Evolutionary conservation across 2,888 invertebrate genomes (phyloP).

Genomic region (Timema podura): DNA sequence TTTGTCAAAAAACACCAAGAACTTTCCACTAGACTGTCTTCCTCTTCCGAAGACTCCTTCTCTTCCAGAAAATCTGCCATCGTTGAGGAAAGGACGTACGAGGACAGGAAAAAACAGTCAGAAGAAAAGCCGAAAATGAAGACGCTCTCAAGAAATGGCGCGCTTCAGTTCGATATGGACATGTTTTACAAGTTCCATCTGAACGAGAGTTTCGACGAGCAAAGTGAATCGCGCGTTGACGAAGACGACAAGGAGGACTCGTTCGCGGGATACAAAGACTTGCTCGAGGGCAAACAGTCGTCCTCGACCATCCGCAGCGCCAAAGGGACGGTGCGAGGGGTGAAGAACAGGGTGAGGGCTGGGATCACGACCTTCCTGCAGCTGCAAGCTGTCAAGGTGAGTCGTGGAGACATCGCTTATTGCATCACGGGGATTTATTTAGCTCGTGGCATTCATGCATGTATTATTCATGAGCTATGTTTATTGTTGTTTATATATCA

Average conservation of each 20-base stretch:
- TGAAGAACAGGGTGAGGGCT: slow-evolving; percentile 89
- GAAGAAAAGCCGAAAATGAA: slow-evolving; percentile 21
- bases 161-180: slow-evolving; percentile 61
- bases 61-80: slow-evolving; percentile 38
- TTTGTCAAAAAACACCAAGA: too few species aligned
- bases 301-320: slow-evolving; percentile 82
- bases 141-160: background rate
- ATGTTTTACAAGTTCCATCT: slow-evolving; percentile 79
- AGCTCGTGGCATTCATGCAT: too few species aligned
- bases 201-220: slow-evolving; percentile 52
- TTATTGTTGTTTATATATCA: background rate
- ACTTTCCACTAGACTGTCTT: slow-evolving; percentile 29
- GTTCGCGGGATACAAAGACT: slow-evolving; percentile 76
- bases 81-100: slow-evolving; percentile 64
- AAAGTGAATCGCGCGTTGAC: slow-evolving; percentile 39
- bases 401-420: slow-evolving; percentile 35
- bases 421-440: too few species aligned
- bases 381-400: slow-evolving; percentile 76
- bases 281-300: slow-evolving; percentile 54
- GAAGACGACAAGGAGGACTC: slow-evolving; percentile 52
- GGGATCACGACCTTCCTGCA: slow-evolving; percentile 94
- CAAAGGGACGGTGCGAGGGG: slow-evolving; percentile 89
- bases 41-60: background rate
- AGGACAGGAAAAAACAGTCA: slow-evolving; percentile 50
- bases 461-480: background rate